A percentile compares a stretch with the other conserved stretches of the same genome.
Evolutionary conservation across 2,797 vertebrate species (phyloP).

Genomic region (Phrynocephalus forsythii): DNA sequence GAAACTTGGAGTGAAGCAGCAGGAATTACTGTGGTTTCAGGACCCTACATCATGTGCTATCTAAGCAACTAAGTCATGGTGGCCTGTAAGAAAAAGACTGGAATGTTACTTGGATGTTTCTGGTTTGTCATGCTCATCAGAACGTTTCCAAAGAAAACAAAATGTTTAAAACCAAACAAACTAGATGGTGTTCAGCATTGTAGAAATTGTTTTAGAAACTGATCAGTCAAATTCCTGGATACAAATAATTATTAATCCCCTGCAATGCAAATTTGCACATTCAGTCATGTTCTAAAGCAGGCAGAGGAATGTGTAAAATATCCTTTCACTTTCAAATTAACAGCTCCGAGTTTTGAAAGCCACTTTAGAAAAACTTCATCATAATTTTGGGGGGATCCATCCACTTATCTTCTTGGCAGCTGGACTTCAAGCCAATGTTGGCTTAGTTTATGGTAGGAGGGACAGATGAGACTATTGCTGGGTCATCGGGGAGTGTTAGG

Average conservation of each 20-base stretch:
- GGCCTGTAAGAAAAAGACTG: background rate
- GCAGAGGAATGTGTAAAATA: background rate
- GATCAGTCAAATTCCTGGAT: background rate
- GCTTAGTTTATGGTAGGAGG: background rate
- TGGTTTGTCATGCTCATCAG: background rate
- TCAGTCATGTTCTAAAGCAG: background rate
- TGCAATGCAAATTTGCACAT: background rate
- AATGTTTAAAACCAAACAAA: too few relatives aligned
- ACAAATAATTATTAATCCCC: conserved; percentile 6
- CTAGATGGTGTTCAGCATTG: background rate
- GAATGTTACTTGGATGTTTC: background rate
- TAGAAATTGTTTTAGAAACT: background rate
- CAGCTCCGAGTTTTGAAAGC: background rate
- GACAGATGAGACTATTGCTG: background rate
- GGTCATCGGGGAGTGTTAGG: background rate
- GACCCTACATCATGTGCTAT: background rate
- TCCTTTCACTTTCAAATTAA: background rate
- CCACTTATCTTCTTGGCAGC: background rate
- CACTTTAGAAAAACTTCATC: background rate
- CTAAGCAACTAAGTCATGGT: background rate
- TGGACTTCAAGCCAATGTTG: background rate
- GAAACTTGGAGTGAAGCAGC: background rate
- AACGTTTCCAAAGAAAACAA: conserved; percentile 12
- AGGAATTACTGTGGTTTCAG: background rate
- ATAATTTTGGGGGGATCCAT: background rate